phyloP scores from a whole-genome alignment of 1,140 invertebrate species.

The Carposina sasakii region DNA sequence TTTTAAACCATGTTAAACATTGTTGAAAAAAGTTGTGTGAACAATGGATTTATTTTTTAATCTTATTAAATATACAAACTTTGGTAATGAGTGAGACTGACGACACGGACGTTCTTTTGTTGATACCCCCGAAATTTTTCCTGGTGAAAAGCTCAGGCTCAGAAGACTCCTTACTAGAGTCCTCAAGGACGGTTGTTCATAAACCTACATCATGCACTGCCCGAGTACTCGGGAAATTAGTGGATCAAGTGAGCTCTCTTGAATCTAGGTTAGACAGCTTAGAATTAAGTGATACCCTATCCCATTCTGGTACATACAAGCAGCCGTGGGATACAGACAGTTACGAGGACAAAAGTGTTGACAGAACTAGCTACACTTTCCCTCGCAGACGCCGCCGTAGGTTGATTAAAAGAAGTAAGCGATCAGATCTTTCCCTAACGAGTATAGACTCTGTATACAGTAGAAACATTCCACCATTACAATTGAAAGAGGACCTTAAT shows the following conservation, averaged over 20 bases:
- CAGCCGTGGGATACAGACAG: constrained; percentile 41
- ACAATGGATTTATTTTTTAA: constrained; percentile 26
- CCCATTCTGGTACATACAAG: constrained; percentile 32
- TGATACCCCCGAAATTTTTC: constrained; percentile 85
- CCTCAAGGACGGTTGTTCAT: constrained; percentile 49
- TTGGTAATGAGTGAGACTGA: constrained; percentile 88
- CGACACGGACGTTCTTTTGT: constrained; percentile 84
- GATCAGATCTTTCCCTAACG: constrained; percentile 38
- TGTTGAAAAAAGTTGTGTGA: too few species aligned
- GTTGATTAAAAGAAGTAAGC: constrained; percentile 26
- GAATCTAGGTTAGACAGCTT: constrained; percentile 73
- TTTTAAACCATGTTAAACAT: too few species aligned
- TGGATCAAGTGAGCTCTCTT: constrained; percentile 75
- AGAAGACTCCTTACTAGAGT: constrained; percentile 60
- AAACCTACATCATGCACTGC: constrained; percentile 55
- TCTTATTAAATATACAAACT: too few species aligned
- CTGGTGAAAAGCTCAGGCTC: constrained; percentile 72
- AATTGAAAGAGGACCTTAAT: constrained; percentile 21
- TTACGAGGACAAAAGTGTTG: constrained; percentile 37
- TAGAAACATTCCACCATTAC: constrained; percentile 29
- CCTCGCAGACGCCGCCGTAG: constrained; percentile 50
- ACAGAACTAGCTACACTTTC: constrained; percentile 55
- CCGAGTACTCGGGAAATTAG: constrained; percentile 76
- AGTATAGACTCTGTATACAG: constrained; percentile 39
- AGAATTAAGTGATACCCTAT: constrained; percentile 44